Evolutionary conservation across 2,888 invertebrate species (phyloP), one percentile per base, ranked within the genome.

Genomic region (Eupithecia vulgata): DNA sequence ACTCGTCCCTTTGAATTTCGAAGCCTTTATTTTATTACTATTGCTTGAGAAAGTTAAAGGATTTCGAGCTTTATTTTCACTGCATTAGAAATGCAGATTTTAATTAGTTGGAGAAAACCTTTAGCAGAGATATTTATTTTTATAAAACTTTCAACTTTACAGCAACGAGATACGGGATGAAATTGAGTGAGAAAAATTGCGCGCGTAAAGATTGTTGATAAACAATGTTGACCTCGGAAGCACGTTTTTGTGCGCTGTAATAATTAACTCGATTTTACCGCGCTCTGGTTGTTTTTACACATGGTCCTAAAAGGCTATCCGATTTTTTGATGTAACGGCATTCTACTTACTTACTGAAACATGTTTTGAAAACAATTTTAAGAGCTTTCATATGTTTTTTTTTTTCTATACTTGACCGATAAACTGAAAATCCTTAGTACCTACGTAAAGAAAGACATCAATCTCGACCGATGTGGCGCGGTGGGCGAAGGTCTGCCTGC

Each of bases 1-100:
- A 89, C 86, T 84, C 85, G 89, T 90, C 90, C 92, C 91, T 91
- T 92, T 82, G 88, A 82, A 84, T 89, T 90, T 90, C 83, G 87
- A 88, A 79, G 30, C 59, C 30, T 64, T 66, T 65, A 65, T 65
- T 65, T 57, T 57, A 57, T 57, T 21, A 61, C 61, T 61, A 61
- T 61, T 61, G 34, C 61, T 61, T 72, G 25, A n/a, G 68, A 72
- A 67, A 62, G 57, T 2, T 25, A 35, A 25, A 34, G 59, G 62
- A 68, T 52, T 52, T 40, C 57, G 37, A 61, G 67, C 64, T 67
- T 21, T 64, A 64, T 68, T 15, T 59, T 40, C 52, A 12, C 40
- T 64, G 12, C 15, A 13, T 17, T 48, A 71, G 52, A 48, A 48
- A 59, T 42, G 21, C 57, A 64, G 52, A 15, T 62, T 72, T 68